Conservation (phyloP, 2,113 vertebrate species). For the Chitala chitala region DNA sequence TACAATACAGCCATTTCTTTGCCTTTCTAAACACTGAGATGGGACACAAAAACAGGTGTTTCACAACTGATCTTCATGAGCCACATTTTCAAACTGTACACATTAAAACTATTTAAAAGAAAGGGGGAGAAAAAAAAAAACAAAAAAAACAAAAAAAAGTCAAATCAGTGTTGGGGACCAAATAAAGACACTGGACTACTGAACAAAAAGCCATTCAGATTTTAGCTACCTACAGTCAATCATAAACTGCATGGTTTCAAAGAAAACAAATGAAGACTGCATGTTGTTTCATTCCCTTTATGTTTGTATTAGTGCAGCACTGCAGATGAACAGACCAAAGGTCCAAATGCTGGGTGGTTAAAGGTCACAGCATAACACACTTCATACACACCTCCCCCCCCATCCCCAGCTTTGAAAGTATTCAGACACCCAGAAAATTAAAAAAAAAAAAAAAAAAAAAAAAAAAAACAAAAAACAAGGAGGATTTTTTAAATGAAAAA, state of each 20-base stretch:
- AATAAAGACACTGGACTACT: conserved; percentile 30
- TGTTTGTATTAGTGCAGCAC: background rate
- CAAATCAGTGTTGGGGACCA: background rate
- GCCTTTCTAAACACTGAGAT: conserved; percentile 48
- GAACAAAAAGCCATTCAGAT: conserved; percentile 11
- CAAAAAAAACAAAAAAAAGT: conserved; percentile 25
- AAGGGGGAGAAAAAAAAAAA: conserved; percentile 22
- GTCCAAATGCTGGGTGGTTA: background rate
- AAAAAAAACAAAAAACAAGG: background rate
- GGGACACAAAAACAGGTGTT: conserved; percentile 36
- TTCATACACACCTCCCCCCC: too few relatives aligned
- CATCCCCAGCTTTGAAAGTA: too few relatives aligned
- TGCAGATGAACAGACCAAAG: conserved; percentile 1
- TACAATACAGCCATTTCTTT: conserved; percentile 50
- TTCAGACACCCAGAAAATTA: too few relatives aligned
- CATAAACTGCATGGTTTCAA: background rate
- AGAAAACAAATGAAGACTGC: background rate
- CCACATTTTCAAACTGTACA: conserved; percentile 38
- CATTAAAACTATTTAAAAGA: conserved; percentile 64
- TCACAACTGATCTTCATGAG: conserved; percentile 2
- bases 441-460: too few relatives aligned
- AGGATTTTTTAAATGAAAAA: too few relatives aligned
- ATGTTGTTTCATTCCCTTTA: conserved; percentile 8
- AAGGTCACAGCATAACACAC: too few relatives aligned
- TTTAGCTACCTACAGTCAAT: background rate